Evolutionary conservation across 2,888 invertebrate genomes (phyloP), one percentile per base, ranked within the genome.

Genomic region (Oligia fasciuncula): DNA sequence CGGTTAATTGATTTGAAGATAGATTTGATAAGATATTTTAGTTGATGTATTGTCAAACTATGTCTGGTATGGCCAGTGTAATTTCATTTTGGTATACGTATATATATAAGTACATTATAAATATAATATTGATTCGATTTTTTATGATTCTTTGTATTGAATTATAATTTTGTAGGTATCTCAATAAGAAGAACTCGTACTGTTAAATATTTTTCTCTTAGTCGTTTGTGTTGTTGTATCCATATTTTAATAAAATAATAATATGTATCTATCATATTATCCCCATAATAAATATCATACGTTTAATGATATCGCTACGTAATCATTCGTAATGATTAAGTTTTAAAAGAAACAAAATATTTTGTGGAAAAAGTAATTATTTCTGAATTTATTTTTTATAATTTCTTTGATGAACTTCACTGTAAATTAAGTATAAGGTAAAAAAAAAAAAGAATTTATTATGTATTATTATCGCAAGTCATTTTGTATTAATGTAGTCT

Each of bases 401-500:
- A 63, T 63, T 49, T 49, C 13, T n/a, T 29, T 66, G 0, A 29
- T 17, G 54, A 72, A 73, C 2, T 51, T 43, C n/a, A 40, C 14
- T 57, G 29, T 3, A 23, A 54, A 43, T 23, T 14, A 57, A 23
- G 4, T 14, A 35, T 2, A 70, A 6, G 23, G 2, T n/a, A 29
- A 43, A 14, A 70, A 43, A 29, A 23, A 19, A 60, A n/a, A 0
- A n/a, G 6, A 49, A 4, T 63, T 54, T 46, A 40, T 11, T 46
- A 49, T 80, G 35, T 75, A 73, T 81, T 73, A 70, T 60, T 81
- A 83, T 84, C 77, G 79, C 80, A 83, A 81, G 46, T 86, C 80
- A 80, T 79, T 46, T 77, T 74, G 46, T 85, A 84, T 85, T 79
- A 63, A 77, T 85, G 90, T 94, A 93, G 93, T 93, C 93, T 94